Conservation (phyloP, 2,888 invertebrate species). For the Diogma glabrata region DNA sequence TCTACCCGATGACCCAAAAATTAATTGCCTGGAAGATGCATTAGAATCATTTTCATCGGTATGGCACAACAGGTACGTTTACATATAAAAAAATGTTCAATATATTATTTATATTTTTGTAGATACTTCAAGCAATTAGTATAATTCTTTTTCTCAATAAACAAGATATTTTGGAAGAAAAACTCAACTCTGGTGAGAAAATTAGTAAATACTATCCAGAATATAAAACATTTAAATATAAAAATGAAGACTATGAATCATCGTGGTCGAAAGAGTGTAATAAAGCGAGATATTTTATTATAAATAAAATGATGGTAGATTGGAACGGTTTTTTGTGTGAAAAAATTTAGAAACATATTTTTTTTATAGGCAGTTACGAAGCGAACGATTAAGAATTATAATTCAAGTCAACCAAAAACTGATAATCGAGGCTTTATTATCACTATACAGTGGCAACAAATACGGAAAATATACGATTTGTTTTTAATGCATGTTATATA, state of each 20-base stretch:
- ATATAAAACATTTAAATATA: conserved; percentile 42
- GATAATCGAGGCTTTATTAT: conserved; percentile 50
- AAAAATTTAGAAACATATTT: background rate
- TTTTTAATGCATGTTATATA: conserved; percentile 64
- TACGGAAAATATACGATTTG: conserved; percentile 57
- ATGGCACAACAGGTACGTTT: conserved; percentile 45
- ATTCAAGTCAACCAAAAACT: conserved; percentile 33
- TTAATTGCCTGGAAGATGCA: conserved; percentile 62
- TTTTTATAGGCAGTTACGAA: background rate
- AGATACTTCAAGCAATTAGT: conserved; percentile 58
- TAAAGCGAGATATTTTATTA: conserved; percentile 53
- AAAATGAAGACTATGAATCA: conserved; percentile 39
- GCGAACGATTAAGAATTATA: conserved; percentile 44
- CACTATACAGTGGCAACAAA: conserved; percentile 67
- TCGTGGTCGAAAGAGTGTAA: conserved; percentile 44
- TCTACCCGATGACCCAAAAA: conserved; percentile 53
- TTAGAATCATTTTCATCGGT: conserved; percentile 61
- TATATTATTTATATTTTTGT: background rate
- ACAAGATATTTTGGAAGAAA: conserved; percentile 61
- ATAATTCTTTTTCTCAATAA: conserved; percentile 75
- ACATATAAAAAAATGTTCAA: background rate
- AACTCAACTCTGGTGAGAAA: conserved; percentile 51
- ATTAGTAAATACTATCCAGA: conserved; percentile 56
- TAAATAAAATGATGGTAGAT: conserved; percentile 43
- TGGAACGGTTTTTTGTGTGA: background rate